phyloP scores from a whole-genome alignment of 2,113 vertebrate species.

The Hemibagrus wyckioides region DNA sequence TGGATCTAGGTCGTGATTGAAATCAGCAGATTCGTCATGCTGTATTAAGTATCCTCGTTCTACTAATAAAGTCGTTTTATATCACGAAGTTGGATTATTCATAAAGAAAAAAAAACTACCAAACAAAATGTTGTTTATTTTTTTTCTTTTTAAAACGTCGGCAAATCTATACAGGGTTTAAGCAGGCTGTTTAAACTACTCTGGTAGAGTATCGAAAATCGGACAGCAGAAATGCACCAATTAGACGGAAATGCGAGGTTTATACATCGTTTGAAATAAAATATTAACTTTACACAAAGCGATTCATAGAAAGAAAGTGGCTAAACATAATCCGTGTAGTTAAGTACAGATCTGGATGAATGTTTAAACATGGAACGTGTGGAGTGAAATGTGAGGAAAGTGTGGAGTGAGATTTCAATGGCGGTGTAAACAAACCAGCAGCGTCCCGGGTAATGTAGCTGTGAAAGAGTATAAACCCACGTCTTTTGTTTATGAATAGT shows the following conservation, averaged over 20 bases:
- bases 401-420: neutral
- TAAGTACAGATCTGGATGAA: neutral
- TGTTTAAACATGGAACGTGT: neutral
- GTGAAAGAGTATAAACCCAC: neutral
- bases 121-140: neutral
- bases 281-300: neutral
- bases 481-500: neutral
- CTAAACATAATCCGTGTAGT: neutral
- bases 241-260: neutral
- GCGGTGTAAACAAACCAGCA: constrained; percentile 18
- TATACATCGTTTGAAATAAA: neutral
- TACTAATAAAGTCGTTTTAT: neutral
- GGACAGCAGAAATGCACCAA: neutral
- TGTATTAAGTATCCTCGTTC: neutral
- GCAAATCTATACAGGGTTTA: neutral
- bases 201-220: neutral
- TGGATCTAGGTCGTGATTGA: constrained; percentile 53
- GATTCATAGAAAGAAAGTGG: neutral
- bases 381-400: neutral
- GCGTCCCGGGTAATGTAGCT: neutral
- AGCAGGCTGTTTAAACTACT: neutral
- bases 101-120: neutral
- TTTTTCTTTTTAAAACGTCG: neutral
- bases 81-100: neutral
- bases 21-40: constrained; percentile 60